These are phyloP conservation scores for Bruchidius siliquastri DNA, from an alignment of 2,888 invertebrate species.

Conservation along the genomic window DNA sequence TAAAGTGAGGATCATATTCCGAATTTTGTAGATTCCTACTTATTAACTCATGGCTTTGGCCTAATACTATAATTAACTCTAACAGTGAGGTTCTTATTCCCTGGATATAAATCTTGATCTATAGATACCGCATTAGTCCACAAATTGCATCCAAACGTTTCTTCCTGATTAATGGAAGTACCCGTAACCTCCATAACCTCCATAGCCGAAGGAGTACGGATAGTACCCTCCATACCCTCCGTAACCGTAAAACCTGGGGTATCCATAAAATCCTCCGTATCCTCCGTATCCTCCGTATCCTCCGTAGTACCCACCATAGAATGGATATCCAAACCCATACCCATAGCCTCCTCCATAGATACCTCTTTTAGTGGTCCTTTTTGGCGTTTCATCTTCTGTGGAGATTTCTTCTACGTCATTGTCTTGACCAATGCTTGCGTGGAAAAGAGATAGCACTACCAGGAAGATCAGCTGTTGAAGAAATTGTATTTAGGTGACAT, in stretches of 20 bases:
- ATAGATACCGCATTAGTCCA: no score
- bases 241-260: neutral
- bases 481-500: neutral
- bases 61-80: no score
- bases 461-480: neutral
- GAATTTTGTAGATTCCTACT: no score
- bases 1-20: no score
- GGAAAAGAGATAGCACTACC: neutral
- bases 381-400: neutral
- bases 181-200: neutral
- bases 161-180: neutral
- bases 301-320: constrained; percentile 1
- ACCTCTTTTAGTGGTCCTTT: constrained; percentile 2
- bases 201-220: neutral
- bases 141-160: no score
- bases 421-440: neutral
- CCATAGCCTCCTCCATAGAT: constrained; percentile 7
- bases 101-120: no score
- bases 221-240: constrained; percentile 2
- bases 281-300: constrained; percentile 1
- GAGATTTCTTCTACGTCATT: constrained; percentile 1
- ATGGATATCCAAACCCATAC: constrained; percentile 1
- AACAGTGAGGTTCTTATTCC: no score
- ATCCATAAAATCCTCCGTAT: neutral
- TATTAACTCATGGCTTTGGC: no score